A percentile compares a stretch with the other conserved stretches of the same genome.
phyloP scores from a whole-genome alignment of 2,797 vertebrate species.

The Scarus forsteni region DNA sequence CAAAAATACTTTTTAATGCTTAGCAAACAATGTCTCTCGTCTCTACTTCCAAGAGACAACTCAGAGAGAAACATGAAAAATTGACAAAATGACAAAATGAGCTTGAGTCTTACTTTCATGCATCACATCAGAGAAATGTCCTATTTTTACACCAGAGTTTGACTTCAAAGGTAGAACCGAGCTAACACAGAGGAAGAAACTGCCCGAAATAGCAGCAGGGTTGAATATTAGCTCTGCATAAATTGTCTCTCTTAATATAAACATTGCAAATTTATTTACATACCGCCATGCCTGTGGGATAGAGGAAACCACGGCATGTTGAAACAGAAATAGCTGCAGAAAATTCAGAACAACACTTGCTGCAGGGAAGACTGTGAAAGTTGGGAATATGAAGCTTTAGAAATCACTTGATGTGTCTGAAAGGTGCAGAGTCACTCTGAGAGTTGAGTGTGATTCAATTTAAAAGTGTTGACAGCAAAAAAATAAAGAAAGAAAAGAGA shows the following conservation, averaged over 20 bases:
- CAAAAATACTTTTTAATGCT: not conserved
- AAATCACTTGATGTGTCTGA: slow-evolving; percentile 22
- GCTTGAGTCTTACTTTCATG: slow-evolving; percentile 9
- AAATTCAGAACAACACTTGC: slow-evolving; percentile 27
- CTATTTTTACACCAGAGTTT: slow-evolving; percentile 22
- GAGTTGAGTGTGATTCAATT: slow-evolving; percentile 19
- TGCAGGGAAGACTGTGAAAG: slow-evolving; percentile 34
- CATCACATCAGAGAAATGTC: slow-evolving; percentile 19
- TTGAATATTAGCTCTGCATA: slow-evolving; percentile 33
- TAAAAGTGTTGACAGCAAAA: slow-evolving; percentile 19
- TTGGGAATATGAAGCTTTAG: slow-evolving; percentile 15
- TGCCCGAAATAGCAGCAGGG: slow-evolving; percentile 34
- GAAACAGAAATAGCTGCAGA: slow-evolving; percentile 47
- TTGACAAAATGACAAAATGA: not conserved
- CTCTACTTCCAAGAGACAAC: not conserved
- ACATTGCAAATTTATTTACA: slow-evolving; percentile 54
- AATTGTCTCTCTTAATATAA: slow-evolving; percentile 46
- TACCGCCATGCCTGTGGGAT: slow-evolving; percentile 23
- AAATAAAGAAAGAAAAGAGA: not conserved
- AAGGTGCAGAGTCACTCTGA: slow-evolving; percentile 20
- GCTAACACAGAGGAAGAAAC: slow-evolving; percentile 18
- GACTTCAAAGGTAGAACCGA: slow-evolving; percentile 21
- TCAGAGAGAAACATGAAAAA: not conserved
- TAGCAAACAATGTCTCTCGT: not conserved
- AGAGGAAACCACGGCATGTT: slow-evolving; percentile 28